Conservation (phyloP, 2,797 vertebrate species). For the Calcarius lapponicus region DNA sequence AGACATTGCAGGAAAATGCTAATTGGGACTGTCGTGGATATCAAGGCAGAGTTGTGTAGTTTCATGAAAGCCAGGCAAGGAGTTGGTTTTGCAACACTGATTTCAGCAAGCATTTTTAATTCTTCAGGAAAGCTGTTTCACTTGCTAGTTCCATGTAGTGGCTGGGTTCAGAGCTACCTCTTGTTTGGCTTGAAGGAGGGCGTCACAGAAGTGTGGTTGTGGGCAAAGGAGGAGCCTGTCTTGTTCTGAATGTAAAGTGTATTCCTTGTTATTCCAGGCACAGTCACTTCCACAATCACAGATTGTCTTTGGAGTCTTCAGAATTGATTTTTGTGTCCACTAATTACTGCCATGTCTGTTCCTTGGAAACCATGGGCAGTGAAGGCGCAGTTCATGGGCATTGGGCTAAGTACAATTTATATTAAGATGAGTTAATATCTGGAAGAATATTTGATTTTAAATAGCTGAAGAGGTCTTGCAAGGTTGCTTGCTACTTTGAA, state of each 20-base stretch:
- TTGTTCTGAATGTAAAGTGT: background rate
- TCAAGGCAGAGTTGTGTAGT: background rate
- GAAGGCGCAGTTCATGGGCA: background rate
- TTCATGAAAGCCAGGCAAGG: background rate
- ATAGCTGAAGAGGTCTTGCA: background rate
- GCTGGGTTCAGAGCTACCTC: fast-evolving
- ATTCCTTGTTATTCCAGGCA: background rate
- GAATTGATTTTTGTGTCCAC: conserved; percentile 14
- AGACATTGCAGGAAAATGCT: background rate
- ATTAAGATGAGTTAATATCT: background rate
- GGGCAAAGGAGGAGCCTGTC: background rate
- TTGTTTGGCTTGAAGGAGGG: background rate
- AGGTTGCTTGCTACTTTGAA: background rate
- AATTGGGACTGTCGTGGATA: background rate
- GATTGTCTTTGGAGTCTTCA: conserved; percentile 23
- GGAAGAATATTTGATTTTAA: background rate
- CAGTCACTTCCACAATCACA: background rate
- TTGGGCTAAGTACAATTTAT: background rate
- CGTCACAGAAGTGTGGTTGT: fast-evolving
- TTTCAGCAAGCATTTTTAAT: background rate
- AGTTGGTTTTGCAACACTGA: background rate
- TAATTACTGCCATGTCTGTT: conserved; percentile 1
- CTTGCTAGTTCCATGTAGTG: background rate
- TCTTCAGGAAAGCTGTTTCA: background rate
- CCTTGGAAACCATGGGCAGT: background rate